phyloP scores from a whole-genome alignment of 1,140 invertebrate species.

The Bicyclus anynana region DNA sequence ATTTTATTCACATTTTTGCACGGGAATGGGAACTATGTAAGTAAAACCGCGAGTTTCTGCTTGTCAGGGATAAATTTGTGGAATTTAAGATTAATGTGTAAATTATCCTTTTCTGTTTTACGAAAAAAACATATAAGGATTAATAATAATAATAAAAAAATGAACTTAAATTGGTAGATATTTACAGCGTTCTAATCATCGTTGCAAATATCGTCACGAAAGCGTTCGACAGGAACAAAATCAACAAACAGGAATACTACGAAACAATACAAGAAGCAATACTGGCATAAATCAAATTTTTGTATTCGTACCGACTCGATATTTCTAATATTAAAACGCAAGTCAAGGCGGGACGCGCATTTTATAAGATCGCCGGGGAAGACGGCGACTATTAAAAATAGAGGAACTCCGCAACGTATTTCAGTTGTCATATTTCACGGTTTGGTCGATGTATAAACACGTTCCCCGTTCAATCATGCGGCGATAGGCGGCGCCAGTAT shows the following conservation, averaged over 20 bases:
- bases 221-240: constrained; percentile 55
- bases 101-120: too few relatives aligned
- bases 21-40: too few relatives aligned
- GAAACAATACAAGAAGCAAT: constrained; percentile 59
- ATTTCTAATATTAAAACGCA: constrained; percentile 57
- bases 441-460: constrained; percentile 70
- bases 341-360: constrained; percentile 34
- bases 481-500: constrained; percentile 67
- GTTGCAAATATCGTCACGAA: constrained; percentile 23
- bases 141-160: too few relatives aligned
- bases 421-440: constrained; percentile 67
- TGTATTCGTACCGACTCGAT: constrained; percentile 48
- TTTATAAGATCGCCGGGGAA: constrained; percentile 42
- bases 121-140: too few relatives aligned
- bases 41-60: too few relatives aligned
- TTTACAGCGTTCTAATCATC: too few relatives aligned
- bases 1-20: too few relatives aligned
- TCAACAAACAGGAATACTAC: constrained; percentile 38
- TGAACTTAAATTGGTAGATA: too few relatives aligned
- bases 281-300: constrained; percentile 65
- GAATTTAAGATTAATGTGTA: too few relatives aligned
- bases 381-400: constrained; percentile 41
- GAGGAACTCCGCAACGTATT: constrained; percentile 43
- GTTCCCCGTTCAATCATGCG: constrained; percentile 69
- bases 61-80: too few relatives aligned